These are phyloP conservation scores for Stichopus horrens DNA, from an alignment of 53 echinoderm and acorn worm species.

Conservation along the genomic window DNA sequence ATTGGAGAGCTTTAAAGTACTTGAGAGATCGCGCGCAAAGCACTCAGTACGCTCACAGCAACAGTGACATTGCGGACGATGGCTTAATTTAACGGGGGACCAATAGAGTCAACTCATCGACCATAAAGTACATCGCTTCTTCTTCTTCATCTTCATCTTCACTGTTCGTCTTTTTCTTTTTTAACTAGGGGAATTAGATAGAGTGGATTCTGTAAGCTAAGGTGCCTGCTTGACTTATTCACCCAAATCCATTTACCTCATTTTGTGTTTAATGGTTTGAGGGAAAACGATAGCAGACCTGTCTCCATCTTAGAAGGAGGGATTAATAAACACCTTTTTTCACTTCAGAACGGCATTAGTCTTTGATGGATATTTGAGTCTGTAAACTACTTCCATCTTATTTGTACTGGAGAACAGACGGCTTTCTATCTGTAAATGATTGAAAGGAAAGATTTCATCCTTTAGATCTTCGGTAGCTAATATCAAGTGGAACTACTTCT, in stretches of 20 bases:
- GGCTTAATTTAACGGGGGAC: background rate
- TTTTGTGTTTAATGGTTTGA: background rate
- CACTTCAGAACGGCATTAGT: background rate
- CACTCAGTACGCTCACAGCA: constrained; percentile 1
- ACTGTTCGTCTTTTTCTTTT: no score
- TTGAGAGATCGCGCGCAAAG: background rate
- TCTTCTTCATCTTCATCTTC: background rate
- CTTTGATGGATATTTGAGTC: no score
- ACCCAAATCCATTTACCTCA: background rate
- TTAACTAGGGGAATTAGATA: background rate
- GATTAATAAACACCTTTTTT: background rate
- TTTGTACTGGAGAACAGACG: no score
- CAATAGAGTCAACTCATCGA: background rate
- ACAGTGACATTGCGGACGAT: background rate
- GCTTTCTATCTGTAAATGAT: background rate
- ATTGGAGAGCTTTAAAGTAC: background rate
- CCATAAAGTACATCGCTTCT: background rate
- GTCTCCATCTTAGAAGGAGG: background rate
- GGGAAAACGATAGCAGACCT: background rate
- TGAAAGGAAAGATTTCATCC: background rate
- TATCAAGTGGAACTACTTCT: constrained; percentile 1
- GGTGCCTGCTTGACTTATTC: background rate
- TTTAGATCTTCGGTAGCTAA: background rate
- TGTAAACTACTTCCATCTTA: no score
- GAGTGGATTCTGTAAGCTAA: background rate